phyloP scores from a whole-genome alignment of 2,888 invertebrate genomes.

The Agonopterix arenella region DNA sequence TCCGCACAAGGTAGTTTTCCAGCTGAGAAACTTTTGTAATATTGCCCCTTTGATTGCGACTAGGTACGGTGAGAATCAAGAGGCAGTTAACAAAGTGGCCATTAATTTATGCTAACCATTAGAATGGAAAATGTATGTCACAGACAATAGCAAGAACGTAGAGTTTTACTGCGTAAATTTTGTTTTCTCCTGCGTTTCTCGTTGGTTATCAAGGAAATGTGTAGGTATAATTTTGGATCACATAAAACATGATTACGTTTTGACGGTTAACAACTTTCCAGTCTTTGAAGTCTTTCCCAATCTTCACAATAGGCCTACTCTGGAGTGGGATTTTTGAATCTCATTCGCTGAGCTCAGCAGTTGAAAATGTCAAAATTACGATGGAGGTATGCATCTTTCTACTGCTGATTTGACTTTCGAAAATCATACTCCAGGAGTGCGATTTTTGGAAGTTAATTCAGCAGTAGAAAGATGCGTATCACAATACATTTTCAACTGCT shows the following conservation, averaged over 20 bases:
- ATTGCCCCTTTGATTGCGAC: constrained; percentile 18
- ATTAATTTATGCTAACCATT: constrained; percentile 19
- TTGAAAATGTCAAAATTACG: too few relatives aligned
- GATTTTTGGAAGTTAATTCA: too few relatives aligned
- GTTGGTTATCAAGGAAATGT: neutral
- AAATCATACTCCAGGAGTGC: too few relatives aligned
- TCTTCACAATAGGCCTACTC: too few relatives aligned
- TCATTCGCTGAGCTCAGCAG: too few relatives aligned
- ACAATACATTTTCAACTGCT: too few relatives aligned
- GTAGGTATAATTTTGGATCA: neutral
- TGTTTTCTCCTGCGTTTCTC: constrained; percentile 11
- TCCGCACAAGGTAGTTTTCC: constrained; percentile 14
- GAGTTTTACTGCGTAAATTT: constrained; percentile 4
- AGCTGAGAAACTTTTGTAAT: constrained; percentile 22
- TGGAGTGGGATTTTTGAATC: too few relatives aligned
- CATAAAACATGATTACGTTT: neutral
- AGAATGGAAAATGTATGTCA: constrained; percentile 25
- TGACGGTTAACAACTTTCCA: too few relatives aligned
- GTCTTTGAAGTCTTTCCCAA: too few relatives aligned
- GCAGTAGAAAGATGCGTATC: too few relatives aligned
- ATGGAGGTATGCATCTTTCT: too few relatives aligned
- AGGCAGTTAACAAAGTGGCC: constrained; percentile 15
- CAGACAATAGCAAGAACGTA: constrained; percentile 7
- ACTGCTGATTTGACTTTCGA: too few relatives aligned
- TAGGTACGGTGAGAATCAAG: constrained; percentile 10